Percentiles rank a stretch among this genome's conserved stretches.
phyloP scores from a whole-genome alignment of 2,888 invertebrate genomes.

The Colletes collaris region DNA sequence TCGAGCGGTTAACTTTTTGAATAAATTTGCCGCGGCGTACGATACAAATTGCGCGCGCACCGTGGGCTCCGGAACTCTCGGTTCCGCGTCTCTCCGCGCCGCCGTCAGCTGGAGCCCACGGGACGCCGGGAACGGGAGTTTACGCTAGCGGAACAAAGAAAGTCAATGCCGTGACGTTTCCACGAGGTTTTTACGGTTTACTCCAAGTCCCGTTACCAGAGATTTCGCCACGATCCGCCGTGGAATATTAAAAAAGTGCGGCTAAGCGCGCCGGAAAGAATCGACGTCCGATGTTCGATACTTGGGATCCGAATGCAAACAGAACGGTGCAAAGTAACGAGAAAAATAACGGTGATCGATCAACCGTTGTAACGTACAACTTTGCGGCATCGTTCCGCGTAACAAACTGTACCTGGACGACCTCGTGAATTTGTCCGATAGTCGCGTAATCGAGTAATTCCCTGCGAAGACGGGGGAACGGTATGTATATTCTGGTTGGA shows the following conservation, averaged over 20 bases:
- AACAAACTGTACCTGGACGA: background rate
- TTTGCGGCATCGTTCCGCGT: background rate
- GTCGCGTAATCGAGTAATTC: slow-evolving; percentile 14
- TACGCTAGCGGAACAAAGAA: slow-evolving; percentile 68
- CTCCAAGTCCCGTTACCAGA: slow-evolving; percentile 74
- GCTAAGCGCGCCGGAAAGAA: slow-evolving; percentile 66
- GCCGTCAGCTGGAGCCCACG: slow-evolving; percentile 16
- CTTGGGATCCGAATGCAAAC: slow-evolving; percentile 32
- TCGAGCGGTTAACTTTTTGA: slow-evolving; percentile 9
- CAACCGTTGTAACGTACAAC: background rate
- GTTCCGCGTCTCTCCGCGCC: background rate
- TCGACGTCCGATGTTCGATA: slow-evolving; percentile 66
- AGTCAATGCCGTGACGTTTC: slow-evolving; percentile 61
- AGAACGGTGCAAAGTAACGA: slow-evolving; percentile 28
- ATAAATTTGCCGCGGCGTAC: slow-evolving; percentile 10
- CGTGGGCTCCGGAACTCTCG: background rate
- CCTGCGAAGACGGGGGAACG: slow-evolving; percentile 3
- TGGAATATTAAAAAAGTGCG: slow-evolving; percentile 60
- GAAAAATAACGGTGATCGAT: background rate
- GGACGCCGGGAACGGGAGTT: slow-evolving; percentile 16
- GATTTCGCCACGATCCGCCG: slow-evolving; percentile 65
- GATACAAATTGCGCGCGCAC: slow-evolving; percentile 8
- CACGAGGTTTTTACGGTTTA: slow-evolving; percentile 68
- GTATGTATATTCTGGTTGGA: slow-evolving; percentile 6
- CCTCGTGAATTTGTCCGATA: slow-evolving; percentile 4